These are phyloP conservation scores for Bombyx huttoni DNA, from an alignment of 2,888 invertebrate species.

Conservation along the genomic window DNA sequence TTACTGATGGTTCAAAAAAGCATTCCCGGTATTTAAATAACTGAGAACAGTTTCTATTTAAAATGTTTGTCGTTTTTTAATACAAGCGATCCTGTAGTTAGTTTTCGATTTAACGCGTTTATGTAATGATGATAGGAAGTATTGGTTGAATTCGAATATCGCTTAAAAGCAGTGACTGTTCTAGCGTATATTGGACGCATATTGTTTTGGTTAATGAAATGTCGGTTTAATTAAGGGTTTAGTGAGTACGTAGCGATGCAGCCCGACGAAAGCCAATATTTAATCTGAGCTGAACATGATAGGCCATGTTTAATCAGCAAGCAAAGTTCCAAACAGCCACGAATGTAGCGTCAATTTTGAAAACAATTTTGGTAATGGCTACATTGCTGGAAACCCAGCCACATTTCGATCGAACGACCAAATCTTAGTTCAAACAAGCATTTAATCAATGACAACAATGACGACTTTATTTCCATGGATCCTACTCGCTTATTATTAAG, in stretches of 20 bases:
- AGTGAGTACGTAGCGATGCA: background rate
- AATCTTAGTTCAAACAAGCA: no score
- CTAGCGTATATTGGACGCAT: no score
- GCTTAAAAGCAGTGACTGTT: no score
- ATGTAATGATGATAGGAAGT: no score
- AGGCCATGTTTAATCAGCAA: background rate
- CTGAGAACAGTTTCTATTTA: background rate
- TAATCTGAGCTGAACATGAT: background rate
- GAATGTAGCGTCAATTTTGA: background rate
- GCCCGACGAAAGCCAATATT: background rate
- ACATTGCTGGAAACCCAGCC: background rate
- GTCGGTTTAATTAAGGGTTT: background rate
- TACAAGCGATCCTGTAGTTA: no score
- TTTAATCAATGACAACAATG: no score
- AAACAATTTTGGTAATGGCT: background rate
- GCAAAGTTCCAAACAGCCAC: background rate
- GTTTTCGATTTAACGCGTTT: no score
- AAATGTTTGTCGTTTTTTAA: no score
- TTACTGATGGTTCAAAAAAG: background rate
- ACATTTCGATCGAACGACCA: background rate
- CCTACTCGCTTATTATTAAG: no score
- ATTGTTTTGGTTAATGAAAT: background rate
- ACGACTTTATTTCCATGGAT: no score
- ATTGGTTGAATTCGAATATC: background rate
- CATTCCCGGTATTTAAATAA: background rate